phyloP scores from a whole-genome alignment of 1,140 invertebrate species.

The Polypedilum pembai region DNA sequence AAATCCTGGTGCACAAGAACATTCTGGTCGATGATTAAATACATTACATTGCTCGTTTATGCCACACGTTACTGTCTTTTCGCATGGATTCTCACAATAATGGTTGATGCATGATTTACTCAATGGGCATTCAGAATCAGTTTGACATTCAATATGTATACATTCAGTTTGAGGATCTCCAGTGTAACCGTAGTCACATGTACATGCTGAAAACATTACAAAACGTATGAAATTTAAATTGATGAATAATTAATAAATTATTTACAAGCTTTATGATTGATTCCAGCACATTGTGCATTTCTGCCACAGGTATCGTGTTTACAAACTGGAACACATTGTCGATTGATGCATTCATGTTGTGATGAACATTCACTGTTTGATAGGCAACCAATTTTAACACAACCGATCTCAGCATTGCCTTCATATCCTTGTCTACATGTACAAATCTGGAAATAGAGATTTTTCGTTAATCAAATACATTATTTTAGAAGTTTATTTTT shows the following conservation, averaged over 20 bases:
- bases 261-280: conserved; percentile 58
- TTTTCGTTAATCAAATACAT: too few relatives aligned
- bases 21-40: conserved; percentile 66
- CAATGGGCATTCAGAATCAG: conserved; percentile 64
- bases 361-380: conserved; percentile 66
- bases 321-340: conserved; percentile 70
- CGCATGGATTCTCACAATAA: conserved; percentile 70
- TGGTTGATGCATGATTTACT: conserved; percentile 71
- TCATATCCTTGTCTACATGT: conserved; percentile 71
- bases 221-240: background rate
- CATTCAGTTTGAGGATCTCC: conserved; percentile 75
- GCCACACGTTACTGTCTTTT: conserved; percentile 55
- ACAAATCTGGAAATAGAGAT: conserved; percentile 36
- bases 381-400: conserved; percentile 62
- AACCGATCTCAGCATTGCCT: conserved; percentile 70
- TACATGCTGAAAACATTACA: conserved; percentile 50
- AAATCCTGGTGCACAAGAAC: conserved; percentile 69
- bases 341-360: conserved; percentile 67
- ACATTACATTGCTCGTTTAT: conserved; percentile 64
- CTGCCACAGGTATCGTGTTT: conserved; percentile 61
- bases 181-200: conserved; percentile 67
- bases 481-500: too few relatives aligned
- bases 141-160: conserved; percentile 64
- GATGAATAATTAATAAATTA: background rate
- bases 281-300: conserved; percentile 64